Conservation (phyloP, 2,113 vertebrate species). For the Perca flavescens region DNA sequence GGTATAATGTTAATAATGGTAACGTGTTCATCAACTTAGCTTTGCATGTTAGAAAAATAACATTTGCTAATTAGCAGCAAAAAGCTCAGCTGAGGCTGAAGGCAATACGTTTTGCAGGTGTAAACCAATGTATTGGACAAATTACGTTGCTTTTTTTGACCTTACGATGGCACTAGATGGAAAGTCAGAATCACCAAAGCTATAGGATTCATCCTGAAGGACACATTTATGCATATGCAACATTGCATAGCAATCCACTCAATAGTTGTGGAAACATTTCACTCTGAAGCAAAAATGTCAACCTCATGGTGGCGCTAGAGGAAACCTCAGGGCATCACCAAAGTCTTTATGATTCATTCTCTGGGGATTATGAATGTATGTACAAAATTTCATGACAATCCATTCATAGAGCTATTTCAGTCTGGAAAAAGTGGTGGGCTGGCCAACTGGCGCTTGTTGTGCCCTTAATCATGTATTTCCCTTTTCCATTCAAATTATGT, state of each 20-base stretch:
- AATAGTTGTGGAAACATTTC: too few species aligned
- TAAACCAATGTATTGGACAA: too few species aligned
- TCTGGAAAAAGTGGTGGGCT: neutral
- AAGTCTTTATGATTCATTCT: too few species aligned
- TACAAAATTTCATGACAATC: neutral
- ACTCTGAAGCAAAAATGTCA: too few species aligned
- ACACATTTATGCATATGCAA: too few species aligned
- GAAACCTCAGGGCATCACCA: too few species aligned
- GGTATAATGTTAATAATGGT: neutral
- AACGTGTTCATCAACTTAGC: neutral
- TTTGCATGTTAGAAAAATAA: neutral
- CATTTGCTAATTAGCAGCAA: neutral
- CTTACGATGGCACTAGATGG: neutral
- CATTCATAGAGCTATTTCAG: too few species aligned
- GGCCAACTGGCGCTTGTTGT: neutral
- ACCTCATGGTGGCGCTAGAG: too few species aligned
- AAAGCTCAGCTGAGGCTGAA: neutral
- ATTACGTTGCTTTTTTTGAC: neutral
- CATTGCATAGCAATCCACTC: too few species aligned
- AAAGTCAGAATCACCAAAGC: neutral
- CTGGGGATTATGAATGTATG: too few species aligned
- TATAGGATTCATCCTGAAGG: too few species aligned
- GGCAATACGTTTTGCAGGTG: neutral
- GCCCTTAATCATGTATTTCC: neutral
- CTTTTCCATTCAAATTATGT: neutral